Evolutionary conservation across 2,888 invertebrate genomes (phyloP), one percentile per base, ranked within the genome.

Genomic region (Gari tellinella): DNA sequence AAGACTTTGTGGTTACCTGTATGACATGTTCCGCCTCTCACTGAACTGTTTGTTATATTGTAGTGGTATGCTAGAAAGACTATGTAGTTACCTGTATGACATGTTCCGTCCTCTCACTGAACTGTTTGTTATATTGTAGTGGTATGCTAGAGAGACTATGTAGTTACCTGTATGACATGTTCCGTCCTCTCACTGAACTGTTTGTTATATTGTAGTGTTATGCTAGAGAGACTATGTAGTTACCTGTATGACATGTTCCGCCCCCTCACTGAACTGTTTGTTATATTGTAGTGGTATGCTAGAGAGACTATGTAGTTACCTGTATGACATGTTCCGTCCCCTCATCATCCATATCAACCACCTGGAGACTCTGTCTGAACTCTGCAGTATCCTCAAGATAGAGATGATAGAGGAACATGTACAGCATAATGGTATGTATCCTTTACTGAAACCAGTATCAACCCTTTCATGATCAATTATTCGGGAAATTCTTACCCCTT

Each of bases 291-390:
- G 93, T 81, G 87, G 89, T 41, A 98, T 97, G 92, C 93, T 98
- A 57, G 97, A 96, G 85, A 95, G 95, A 0, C 92, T 99, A 0
- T 98, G 98, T 90, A 96, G 95, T 56, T 95, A 95, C 40, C 92
- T 99, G 38, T 99, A 99, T 90, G 99, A 99, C 91, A 95, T 95
- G 5, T 93, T 99, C 79, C 94, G 99, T 1, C 99, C 99, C 0
- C 95, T 97, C 85, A 95, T 99, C 64, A 98, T 99, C 75, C 97
- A 98, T 92, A 97, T 99, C 74, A 97, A 98, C 90, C 99, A 99
- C 92, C 93, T 99, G 89, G 99, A 99, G 93, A 99, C 99, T 0
- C 93, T 99, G 25, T 97, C 99, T 0, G 99, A 99, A 92, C 95
- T 99, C 56, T 99, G 99, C 90, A 96, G 78, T 43, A 78, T 78